Base-by-base conservation (phyloP, 2,888 invertebrate genomes). In the Balanococcus diminutus region DNA sequence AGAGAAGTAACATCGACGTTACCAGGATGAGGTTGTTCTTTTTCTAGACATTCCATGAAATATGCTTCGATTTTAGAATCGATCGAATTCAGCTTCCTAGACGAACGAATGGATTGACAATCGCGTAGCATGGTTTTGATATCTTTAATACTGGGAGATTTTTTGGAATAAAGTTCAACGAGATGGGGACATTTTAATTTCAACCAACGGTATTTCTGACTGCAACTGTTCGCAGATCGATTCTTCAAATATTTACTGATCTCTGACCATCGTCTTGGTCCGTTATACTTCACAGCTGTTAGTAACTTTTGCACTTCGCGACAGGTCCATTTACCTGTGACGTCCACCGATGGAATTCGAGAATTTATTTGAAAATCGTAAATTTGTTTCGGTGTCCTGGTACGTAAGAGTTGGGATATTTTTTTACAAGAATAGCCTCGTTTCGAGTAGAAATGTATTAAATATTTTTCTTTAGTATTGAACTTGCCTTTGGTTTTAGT, bases 191-290 rank as follows among this genome's bases (percentile, higher is more conserved):
- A 19, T 9, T 36, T 79, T 0, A 36, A 79, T 6, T 36, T 36
- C 36, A 79, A 79, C 36, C 32, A 79, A 2, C 19, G 25, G 19
- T 79, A 79, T 19, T 79, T 79, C 9, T 36, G 31, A 19, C 8
- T 9, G 8, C 75, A 79, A 19, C 75, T 36, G 19, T 0, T 79
- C 9, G 32, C n/a, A 1, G 75, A 79, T 79, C 75, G 8, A 9
- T 79, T 79, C n/a, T 19, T 3, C 19, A 79, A 19, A 79, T 79
- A 79, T 36, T 79, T 79, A 36, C 75, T 79, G 2, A 79, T 79
- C 11, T 79, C 75, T 8, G n/a, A 16, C 75, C 75, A 79, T 1
- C 75, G 75, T 28, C 36, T 36, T 19, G 36, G 19, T 36, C 75
- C 75, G 75, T 36, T 36, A 16, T 79, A 79, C 16, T 79, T 79